Conservation (phyloP, 1,140 invertebrate species). For the Lethrus apterus region DNA sequence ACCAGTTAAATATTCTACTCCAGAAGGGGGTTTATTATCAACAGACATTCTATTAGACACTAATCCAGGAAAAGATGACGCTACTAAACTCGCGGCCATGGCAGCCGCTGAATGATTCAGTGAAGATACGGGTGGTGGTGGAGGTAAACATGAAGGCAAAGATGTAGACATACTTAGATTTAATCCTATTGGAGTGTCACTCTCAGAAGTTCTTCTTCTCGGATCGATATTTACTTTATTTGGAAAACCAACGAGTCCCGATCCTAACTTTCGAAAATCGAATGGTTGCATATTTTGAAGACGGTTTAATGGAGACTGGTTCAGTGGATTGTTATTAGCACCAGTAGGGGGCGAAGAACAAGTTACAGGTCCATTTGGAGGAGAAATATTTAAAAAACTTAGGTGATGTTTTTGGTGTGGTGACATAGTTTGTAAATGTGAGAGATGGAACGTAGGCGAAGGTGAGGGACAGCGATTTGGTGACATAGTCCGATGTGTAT, state of each 20-base stretch:
- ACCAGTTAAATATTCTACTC: slow-evolving; percentile 37
- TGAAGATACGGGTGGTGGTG: slow-evolving; percentile 47
- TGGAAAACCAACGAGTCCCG: slow-evolving; percentile 42
- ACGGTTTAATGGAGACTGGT: slow-evolving; percentile 73
- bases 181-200: slow-evolving; percentile 48
- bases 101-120: slow-evolving; percentile 50
- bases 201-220: slow-evolving; percentile 44
- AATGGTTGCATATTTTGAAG: slow-evolving; percentile 93
- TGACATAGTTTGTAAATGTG: slow-evolving; percentile 43
- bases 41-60: slow-evolving; percentile 34
- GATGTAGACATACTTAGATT: slow-evolving; percentile 53
- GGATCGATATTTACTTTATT: slow-evolving; percentile 39
- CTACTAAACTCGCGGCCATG: slow-evolving; percentile 44
- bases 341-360: slow-evolving; percentile 40
- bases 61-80: slow-evolving; percentile 40
- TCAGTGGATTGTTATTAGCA: slow-evolving; percentile 46
- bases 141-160: slow-evolving; percentile 54
- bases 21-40: slow-evolving; percentile 40
- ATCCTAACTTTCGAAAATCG: slow-evolving; percentile 75
- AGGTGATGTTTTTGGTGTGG: slow-evolving; percentile 44
- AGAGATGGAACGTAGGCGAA: slow-evolving; percentile 44
- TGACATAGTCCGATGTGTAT: slow-evolving; percentile 52
- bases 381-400: slow-evolving; percentile 36
- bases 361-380: slow-evolving; percentile 28
- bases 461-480: slow-evolving; percentile 58